Conservation (phyloP, 2,888 invertebrate genomes). For the Litoditis marina region DNA sequence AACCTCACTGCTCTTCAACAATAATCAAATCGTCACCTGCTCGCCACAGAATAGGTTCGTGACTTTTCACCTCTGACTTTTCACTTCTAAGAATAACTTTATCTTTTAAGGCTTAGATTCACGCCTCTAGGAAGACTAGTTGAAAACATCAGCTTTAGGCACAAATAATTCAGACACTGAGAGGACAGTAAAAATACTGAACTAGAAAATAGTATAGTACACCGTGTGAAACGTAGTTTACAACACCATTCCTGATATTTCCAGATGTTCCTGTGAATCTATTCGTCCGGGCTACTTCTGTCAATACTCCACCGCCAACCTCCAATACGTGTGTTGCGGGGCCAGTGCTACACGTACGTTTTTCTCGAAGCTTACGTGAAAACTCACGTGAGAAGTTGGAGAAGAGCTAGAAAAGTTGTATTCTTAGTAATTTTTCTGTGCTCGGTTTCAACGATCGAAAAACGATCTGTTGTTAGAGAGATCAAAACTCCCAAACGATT, state of each 20-base stretch:
- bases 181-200: too few relatives aligned
- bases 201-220: too few relatives aligned
- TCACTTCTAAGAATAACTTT: too few relatives aligned
- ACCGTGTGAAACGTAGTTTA: too few relatives aligned
- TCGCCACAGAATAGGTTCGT: constrained; percentile 1
- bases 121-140: too few relatives aligned
- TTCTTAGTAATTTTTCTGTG: too few relatives aligned
- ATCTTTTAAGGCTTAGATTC: too few relatives aligned
- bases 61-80: neutral
- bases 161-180: too few relatives aligned
- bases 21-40: constrained; percentile 11
- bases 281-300: constrained; percentile 9
- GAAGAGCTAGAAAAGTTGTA: too few relatives aligned
- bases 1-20: constrained; percentile 17
- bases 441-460: neutral
- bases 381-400: too few relatives aligned
- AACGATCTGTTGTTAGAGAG: neutral
- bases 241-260: neutral
- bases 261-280: constrained; percentile 8
- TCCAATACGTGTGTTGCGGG: constrained; percentile 12
- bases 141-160: too few relatives aligned
- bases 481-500: neutral
- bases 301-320: constrained; percentile 11
- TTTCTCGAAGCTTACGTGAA: neutral
- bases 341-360: constrained; percentile 1